Evolutionary conservation across 2,888 invertebrate genomes (phyloP), one percentile per base, ranked within the genome.

Genomic region (Syritta pipiens): DNA sequence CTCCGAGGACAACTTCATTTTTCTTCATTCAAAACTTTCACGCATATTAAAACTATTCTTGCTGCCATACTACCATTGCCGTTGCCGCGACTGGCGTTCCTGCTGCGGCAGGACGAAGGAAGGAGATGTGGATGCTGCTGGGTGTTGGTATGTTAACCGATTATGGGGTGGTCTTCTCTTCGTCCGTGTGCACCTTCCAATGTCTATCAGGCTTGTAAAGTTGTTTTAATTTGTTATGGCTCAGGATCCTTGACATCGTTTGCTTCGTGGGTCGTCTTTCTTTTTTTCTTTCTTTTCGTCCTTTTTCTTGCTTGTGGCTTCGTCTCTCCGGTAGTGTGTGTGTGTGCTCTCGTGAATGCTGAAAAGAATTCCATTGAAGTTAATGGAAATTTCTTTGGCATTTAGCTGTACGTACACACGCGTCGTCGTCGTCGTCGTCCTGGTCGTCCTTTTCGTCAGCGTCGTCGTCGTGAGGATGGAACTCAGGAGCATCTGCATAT

Each of bases 121-220:
- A n/a, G n/a, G n/a, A n/a, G n/a, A n/a, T n/a, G n/a, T n/a, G n/a
- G n/a, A n/a, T n/a, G n/a, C n/a, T n/a, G n/a, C n/a, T n/a, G n/a
- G 32, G 51, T 35, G 14, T 40, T 44, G 40, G 49, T 48, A 65
- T 65, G 74, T 57, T 65, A 72, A 72, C 71, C 35, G 37, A 53
- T 59, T 44, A 12, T 7, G n/a, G 9, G 12, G 60, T 40, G 14
- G 14, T 55, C 51, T 55, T 65, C 71, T 65, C 51, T 60, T 71
- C 65, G 51, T 46, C 9, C 3, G 20, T 40, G 42, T 49, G 12
- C 59, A 68, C 57, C 63, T 72, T 65, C 60, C 44, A 60, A 74
- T 79, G 79, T 79, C 79, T 79, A 79, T 79, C 67, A 79, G 37
- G 79, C 79, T 79, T 79, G 74, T 79, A 79, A 79, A 79, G 79